Conservation (phyloP, 2,113 vertebrate genomes). For the Caranx melampygus region DNA sequence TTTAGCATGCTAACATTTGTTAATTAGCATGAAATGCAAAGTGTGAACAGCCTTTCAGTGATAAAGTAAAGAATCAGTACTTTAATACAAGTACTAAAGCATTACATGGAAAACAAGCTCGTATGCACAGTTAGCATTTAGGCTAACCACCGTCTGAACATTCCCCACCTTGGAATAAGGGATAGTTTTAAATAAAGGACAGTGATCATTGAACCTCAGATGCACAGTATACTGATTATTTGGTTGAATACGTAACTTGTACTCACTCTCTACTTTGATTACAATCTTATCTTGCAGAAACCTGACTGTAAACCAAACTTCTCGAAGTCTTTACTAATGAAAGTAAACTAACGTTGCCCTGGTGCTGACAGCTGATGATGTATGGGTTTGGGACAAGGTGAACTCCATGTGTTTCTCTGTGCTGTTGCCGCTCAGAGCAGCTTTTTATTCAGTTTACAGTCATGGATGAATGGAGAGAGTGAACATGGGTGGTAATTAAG, state of each 20-base stretch:
- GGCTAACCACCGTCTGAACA: no score
- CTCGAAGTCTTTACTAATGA: constrained; percentile 41
- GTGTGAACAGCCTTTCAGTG: no score
- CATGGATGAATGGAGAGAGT: constrained; percentile 67
- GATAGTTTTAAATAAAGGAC: not conserved
- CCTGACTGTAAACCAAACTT: constrained; percentile 48
- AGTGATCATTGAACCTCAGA: not conserved
- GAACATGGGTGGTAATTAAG: constrained; percentile 76
- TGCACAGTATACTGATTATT: not conserved
- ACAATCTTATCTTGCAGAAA: not conserved
- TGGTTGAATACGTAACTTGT: not conserved
- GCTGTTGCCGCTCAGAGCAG: constrained; percentile 34
- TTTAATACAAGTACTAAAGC: no score
- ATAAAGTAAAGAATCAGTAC: no score
- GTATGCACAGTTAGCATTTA: no score
- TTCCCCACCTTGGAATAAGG: not conserved
- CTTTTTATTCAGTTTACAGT: constrained; percentile 61
- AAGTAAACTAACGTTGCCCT: constrained; percentile 25
- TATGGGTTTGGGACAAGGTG: constrained; percentile 67
- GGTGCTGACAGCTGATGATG: constrained; percentile 64
- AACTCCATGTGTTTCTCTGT: constrained; percentile 62
- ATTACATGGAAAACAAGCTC: no score
- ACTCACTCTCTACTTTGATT: not conserved
- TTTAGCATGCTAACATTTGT: no score
- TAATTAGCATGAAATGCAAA: no score